Evolutionary conservation across 35 echinoderm and acorn worm genomes (phyloP), one percentile per base, ranked within the genome.

Genomic region (Chiridota heheva): DNA sequence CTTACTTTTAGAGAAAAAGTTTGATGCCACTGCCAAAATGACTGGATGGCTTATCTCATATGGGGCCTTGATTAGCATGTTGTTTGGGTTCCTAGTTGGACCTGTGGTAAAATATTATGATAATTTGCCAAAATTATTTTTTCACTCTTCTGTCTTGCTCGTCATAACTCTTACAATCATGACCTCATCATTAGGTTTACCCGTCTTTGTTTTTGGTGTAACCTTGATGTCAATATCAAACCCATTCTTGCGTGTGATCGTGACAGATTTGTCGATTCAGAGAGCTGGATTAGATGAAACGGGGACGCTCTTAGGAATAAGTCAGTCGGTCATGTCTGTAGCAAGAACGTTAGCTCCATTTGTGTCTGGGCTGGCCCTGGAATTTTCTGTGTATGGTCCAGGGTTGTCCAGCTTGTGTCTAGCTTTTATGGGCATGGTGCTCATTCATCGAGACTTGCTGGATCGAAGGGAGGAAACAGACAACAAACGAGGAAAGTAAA

Each of bases 21-120:
- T 77, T 13, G 43, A 76, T 8, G 73, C 84, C 13, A 64, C 71
- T 1, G 57, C 84, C 20, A 74, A 78, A 28, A 87, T 70, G 60
- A 87, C 73, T 13, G 84, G 84, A 6, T 87, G 72, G 71, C 26
- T 87, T 18, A 87, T 87, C 15, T 87, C 84, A 2, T 87, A 66
- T 42, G 84, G 84, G 15, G 73, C 71, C 42, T 22, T 76, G 1
- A 63, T 76, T 3, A 66, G 45, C 29, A 76, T 63, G 6, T 27
- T 78, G 4, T 55, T 36, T 22, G 84, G 84, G 29, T 67, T 87
- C 31, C 40, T 87, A 16, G 62, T 44, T 0, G 84, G 84, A 38
- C 37, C n/a, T 32, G 84, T 78, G 0, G 60, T 70, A 29, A 41
- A 49, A 12, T 87, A 78, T 70, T 87, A 87, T 46, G 48, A 78